These are phyloP conservation scores for Smutsia gigantea DNA, from an alignment of 2,797 vertebrate genomes.

Conservation along the genomic window DNA sequence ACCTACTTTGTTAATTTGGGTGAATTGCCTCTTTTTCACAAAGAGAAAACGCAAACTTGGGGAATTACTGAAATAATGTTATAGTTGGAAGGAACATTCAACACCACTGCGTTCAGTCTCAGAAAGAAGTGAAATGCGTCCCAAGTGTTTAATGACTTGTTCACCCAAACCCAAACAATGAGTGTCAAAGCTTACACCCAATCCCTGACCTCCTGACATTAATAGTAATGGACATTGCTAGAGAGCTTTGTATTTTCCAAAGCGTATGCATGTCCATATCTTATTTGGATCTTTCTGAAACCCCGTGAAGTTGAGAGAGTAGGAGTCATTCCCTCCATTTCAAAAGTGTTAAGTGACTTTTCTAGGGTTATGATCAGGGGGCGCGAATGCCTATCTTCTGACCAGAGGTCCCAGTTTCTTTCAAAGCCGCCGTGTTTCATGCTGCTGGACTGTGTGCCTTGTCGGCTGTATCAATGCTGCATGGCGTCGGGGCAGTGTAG, in stretches of 20 bases:
- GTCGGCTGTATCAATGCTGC: rapidly evolving
- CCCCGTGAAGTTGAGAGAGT: not conserved
- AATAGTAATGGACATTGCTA: not conserved
- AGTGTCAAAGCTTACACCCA: not conserved
- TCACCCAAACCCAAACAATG: not conserved
- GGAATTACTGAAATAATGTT: not conserved
- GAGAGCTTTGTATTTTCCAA: not conserved
- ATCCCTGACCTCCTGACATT: not conserved
- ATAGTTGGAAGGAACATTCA: not conserved
- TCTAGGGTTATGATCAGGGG: not conserved
- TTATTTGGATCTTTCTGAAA: not conserved
- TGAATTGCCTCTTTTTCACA: not conserved
- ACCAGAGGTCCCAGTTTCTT: not conserved
- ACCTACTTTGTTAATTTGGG: not conserved
- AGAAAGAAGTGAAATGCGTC: not conserved
- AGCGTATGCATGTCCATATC: not conserved
- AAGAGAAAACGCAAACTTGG: not conserved
- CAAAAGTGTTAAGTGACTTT: not conserved
- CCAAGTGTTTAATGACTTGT: not conserved
- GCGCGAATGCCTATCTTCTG: not conserved
- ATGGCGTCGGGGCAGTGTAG: not conserved
- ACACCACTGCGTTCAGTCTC: not conserved
- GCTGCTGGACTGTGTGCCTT: not conserved
- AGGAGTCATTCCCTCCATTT: not conserved
- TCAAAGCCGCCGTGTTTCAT: not conserved